These are phyloP conservation scores for Cossypha niveicapilla DNA, from an alignment of 2,797 vertebrate species.

Conservation along the genomic window DNA sequence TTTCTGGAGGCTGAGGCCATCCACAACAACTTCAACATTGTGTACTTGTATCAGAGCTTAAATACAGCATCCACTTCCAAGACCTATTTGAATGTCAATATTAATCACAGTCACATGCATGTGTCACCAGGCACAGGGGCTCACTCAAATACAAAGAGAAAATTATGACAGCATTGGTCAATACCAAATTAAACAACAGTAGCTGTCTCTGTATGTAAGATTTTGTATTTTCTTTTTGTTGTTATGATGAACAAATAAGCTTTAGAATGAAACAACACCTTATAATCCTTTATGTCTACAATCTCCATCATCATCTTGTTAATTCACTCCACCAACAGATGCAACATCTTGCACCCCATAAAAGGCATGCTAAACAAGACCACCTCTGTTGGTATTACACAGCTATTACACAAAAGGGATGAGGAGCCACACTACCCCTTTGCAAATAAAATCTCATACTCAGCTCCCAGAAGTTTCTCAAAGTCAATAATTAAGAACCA, in stretches of 20 bases:
- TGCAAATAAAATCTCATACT: not conserved
- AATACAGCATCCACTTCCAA: not conserved
- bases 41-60: not conserved
- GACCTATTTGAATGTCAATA: not conserved
- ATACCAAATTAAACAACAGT: not conserved
- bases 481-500: not conserved
- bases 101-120: not conserved
- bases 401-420: not conserved
- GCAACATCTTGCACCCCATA: not conserved
- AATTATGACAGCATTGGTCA: not conserved
- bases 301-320: not conserved
- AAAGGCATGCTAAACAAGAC: not conserved
- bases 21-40: not conserved
- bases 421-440: not conserved
- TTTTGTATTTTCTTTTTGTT: not conserved
- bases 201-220: not conserved
- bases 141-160: not conserved
- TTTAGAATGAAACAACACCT: not conserved
- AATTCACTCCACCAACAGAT: not conserved
- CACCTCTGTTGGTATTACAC: not conserved
- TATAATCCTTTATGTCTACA: not conserved
- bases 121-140: not conserved
- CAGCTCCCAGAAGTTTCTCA: rapidly evolving
- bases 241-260: not conserved
- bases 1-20: not conserved